A percentile compares a stretch with the other conserved stretches of the same genome.
Evolutionary conservation across 2,888 invertebrate species (phyloP).

Genomic region (Pocota personata): DNA sequence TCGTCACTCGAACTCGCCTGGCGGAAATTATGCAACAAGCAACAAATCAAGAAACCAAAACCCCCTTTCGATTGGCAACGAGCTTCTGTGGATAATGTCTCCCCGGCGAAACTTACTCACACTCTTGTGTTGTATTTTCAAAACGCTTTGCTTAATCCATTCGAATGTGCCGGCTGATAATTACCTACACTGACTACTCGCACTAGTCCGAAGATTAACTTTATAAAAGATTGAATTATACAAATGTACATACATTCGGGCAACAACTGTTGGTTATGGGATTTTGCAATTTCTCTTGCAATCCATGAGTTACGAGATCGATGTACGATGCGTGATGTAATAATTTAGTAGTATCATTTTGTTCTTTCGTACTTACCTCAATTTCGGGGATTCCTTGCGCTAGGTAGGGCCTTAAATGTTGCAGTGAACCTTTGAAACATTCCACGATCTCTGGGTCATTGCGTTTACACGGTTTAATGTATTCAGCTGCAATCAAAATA

Average conservation of each 20-base stretch:
- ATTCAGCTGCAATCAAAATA: slow-evolving; percentile 83
- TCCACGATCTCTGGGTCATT: slow-evolving; percentile 85
- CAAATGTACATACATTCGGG: neutral
- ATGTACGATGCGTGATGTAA: slow-evolving; percentile 29
- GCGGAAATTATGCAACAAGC: slow-evolving; percentile 55
- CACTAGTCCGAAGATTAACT: slow-evolving; percentile 1
- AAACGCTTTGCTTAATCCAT: neutral
- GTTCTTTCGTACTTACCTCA: slow-evolving; percentile 80
- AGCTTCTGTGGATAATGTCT: neutral
- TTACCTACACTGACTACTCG: neutral
- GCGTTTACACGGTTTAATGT: slow-evolving; percentile 87
- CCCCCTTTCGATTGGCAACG: neutral
- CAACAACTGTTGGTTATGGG: neutral
- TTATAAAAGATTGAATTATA: neutral
- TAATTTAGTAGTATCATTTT: neutral
- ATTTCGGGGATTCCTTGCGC: slow-evolving; percentile 86
- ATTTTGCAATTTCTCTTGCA: slow-evolving; percentile 49
- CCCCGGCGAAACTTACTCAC: neutral
- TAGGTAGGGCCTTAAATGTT: slow-evolving; percentile 85
- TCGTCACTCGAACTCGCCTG: neutral
- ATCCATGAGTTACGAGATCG: slow-evolving; percentile 25
- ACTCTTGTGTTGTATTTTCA: neutral
- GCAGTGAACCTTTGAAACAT: slow-evolving; percentile 85
- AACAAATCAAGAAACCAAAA: slow-evolving; percentile 5
- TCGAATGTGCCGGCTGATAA: neutral